Base-by-base conservation (phyloP, 2,888 invertebrate genomes). In the Tetranychus truncatus region DNA sequence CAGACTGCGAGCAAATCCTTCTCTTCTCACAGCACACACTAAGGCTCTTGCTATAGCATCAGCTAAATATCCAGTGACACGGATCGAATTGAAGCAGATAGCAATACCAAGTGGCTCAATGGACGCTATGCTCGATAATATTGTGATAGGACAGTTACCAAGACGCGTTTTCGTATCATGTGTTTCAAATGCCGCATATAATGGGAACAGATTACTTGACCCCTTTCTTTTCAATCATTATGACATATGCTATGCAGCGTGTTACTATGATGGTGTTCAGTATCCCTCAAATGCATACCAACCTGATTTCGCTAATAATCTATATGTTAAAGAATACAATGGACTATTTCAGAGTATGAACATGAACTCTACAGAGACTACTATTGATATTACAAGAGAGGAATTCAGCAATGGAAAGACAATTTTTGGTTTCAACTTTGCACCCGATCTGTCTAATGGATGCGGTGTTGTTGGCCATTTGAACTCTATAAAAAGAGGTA, bases 131-230 rank as follows among this genome's bases (percentile, higher is more conserved):
- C 76, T 81, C 71, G 81, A 82, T 73, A 81, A 82, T 74, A 67
- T 81, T 15, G 81, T 81, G 75, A 65, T 79, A 1, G 80, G 80
- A 0, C 79, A 79, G 74, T 73, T 81, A 18, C 82, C 82, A 1
- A 79, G 79, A 75, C 77, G 80, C 66, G 76, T 81, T 18, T 78
- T 81, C 21, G 34, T 82, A 11, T 80, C 79, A 6, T 80, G 81
- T 71, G 78, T 80, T 0, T 46, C 77, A 9, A 79, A 78, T 73
- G 71, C 76, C 7, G 78, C 79, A 0, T 79, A 79, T 73, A 79
- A 78, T 21, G 80, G 80, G 34, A 72, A 74, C 24, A 76, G 76
- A 20, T 44, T 18, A 8, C 74, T 72, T 46, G 79, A 80, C 45
- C 80, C 80, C 0, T 80, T 77, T 71, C 74, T 77, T 24, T 80